Evolutionary conservation across 2,888 invertebrate genomes (phyloP).

Genomic region (Argynnis bischoffii): DNA sequence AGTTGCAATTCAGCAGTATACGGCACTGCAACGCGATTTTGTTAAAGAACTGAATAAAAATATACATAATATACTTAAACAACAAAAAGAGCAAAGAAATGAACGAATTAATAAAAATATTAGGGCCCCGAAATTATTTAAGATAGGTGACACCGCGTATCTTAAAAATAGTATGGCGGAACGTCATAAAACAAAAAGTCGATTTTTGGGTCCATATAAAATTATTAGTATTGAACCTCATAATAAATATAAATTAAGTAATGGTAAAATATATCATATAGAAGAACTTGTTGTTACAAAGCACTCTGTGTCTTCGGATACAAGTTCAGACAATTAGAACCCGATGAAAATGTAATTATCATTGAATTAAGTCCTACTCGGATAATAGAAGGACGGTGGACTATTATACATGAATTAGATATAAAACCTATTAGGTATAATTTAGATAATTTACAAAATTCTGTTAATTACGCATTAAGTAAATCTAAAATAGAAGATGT

Average conservation of each 20-base stretch:
- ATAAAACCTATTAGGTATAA: neutral
- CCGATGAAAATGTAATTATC: constrained; percentile 28
- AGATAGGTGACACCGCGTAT: constrained; percentile 28
- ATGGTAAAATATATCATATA: constrained; percentile 31
- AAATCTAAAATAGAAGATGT: constrained; percentile 26
- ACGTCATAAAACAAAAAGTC: constrained; percentile 24
- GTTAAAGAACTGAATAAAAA: constrained; percentile 25
- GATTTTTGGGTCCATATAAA: constrained; percentile 30
- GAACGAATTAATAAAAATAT: constrained; percentile 23
- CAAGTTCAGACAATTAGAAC: constrained; percentile 23
- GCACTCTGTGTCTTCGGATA: constrained; percentile 24
- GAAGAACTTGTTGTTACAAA: constrained; percentile 36
- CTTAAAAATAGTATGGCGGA: constrained; percentile 36
- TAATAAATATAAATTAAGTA: constrained; percentile 34
- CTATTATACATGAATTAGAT: constrained; percentile 2
- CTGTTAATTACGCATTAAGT: constrained; percentile 22
- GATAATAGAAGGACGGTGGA: constrained; percentile 28
- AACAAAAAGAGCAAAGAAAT: constrained; percentile 20
- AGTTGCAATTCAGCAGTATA: constrained; percentile 24
- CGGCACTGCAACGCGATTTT: constrained; percentile 27
- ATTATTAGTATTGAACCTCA: constrained; percentile 25
- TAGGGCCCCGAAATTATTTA: constrained; percentile 11
- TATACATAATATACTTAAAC: constrained; percentile 17
- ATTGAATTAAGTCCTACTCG: constrained; percentile 16
- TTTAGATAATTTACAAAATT: neutral